Percentiles rank a stretch among this genome's conserved stretches.
Evolutionary conservation across 2,888 invertebrate genomes (phyloP).

Genomic region (Sarcophaga subvicina): DNA sequence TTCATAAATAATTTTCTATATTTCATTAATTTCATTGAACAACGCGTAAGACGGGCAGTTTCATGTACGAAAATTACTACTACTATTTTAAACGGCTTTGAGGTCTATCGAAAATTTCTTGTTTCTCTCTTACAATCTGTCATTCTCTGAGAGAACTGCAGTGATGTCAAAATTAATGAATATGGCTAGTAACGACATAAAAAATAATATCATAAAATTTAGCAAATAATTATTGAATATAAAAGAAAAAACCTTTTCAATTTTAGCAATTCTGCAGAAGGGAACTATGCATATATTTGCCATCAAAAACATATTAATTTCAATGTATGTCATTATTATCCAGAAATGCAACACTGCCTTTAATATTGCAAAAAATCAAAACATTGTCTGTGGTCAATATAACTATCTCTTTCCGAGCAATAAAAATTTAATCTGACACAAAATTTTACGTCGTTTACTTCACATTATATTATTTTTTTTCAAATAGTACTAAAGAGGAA

Average conservation of each 20-base stretch:
- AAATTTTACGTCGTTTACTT: slow-evolving; percentile 9
- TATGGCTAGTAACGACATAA: not conserved
- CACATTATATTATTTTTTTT: not conserved
- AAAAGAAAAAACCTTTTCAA: too few relatives aligned
- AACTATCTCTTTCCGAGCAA: slow-evolving; percentile 51
- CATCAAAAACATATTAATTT: not conserved
- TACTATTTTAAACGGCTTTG: slow-evolving; percentile 70
- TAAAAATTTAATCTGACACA: slow-evolving; percentile 2
- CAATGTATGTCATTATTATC: slow-evolving; percentile 2
- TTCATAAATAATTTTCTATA: slow-evolving; percentile 25
- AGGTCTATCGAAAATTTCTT: slow-evolving; percentile 70
- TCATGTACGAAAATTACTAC: slow-evolving; percentile 66
- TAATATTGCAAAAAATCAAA: slow-evolving; percentile 55
- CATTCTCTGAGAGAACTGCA: slow-evolving; percentile 19
- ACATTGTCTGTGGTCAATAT: slow-evolving; percentile 33
- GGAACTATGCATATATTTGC: not conserved
- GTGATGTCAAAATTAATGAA: slow-evolving; percentile 33
- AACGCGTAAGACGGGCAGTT: slow-evolving; percentile 58
- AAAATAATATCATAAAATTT: not conserved
- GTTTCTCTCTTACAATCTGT: slow-evolving; percentile 61
- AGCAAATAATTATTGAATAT: too few relatives aligned
- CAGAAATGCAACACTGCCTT: slow-evolving; percentile 50
- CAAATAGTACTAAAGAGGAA: slow-evolving; percentile 4
- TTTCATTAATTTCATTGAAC: slow-evolving; percentile 40
- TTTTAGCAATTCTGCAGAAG: not conserved